Evolutionary conservation across 2,888 invertebrate species (phyloP).

Genomic region (Tachina grossa): DNA sequence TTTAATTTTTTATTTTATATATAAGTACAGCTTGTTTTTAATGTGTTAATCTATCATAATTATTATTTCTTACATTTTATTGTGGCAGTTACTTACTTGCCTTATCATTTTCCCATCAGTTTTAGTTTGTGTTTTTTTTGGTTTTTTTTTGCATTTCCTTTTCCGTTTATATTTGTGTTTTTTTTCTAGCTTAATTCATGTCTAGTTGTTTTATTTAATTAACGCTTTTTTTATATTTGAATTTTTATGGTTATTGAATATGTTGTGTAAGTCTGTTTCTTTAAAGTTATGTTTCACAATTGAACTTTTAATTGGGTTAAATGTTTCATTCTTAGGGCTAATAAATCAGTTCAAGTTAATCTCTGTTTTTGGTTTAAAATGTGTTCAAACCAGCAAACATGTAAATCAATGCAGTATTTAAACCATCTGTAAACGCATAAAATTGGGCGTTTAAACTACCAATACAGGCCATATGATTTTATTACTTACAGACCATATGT

Average conservation of each 20-base stretch:
- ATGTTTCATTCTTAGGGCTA: not conserved
- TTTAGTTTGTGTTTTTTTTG: constrained; percentile 33
- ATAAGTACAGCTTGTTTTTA: constrained; percentile 55
- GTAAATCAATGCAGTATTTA: too few species aligned
- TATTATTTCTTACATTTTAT: constrained; percentile 19
- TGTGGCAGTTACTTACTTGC: constrained; percentile 67
- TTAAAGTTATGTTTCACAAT: constrained; percentile 18
- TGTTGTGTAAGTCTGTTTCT: constrained; percentile 2
- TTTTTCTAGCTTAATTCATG: constrained; percentile 8
- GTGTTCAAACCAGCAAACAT: too few species aligned
- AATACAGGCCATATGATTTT: too few species aligned
- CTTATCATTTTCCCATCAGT: constrained; percentile 40
- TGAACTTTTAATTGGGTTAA: not conserved
- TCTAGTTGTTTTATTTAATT: constrained; percentile 26
- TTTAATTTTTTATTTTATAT: constrained; percentile 2
- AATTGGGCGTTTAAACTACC: too few species aligned
- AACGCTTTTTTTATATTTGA: not conserved
- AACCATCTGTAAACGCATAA: too few species aligned
- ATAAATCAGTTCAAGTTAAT: too few species aligned
- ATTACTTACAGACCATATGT: too few species aligned
- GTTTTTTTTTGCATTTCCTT: too few species aligned
- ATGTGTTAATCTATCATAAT: constrained; percentile 37
- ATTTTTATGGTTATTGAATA: not conserved
- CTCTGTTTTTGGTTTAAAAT: too few species aligned
- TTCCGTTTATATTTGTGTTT: not conserved